phyloP scores from a whole-genome alignment of 2,113 vertebrate genomes.

The Notarius quadriscutis region DNA sequence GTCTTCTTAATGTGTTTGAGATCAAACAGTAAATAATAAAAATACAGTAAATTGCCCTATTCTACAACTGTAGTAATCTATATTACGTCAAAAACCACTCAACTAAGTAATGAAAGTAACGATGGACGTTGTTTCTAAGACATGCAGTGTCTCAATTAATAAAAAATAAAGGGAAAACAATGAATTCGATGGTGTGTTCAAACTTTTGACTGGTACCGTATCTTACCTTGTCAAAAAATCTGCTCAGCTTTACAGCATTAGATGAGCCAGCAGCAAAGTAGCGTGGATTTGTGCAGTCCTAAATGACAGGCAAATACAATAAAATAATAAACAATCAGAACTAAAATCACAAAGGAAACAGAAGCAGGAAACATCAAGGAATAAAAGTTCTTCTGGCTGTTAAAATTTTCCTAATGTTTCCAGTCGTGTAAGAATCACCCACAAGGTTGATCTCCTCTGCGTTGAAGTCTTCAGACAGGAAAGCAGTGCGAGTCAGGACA shows the following conservation, averaged over 20 bases:
- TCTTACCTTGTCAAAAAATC: slow-evolving; percentile 98
- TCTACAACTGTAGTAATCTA: no score
- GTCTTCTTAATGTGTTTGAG: no score
- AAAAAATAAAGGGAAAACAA: no score
- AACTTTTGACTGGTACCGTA: no score
- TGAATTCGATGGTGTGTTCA: no score
- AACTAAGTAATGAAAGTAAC: no score
- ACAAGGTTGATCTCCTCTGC: slow-evolving; percentile 98
- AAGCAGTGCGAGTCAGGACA: slow-evolving; percentile 90
- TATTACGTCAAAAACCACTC: no score
- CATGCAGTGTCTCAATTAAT: no score
- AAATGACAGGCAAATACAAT: slow-evolving; percentile 39
- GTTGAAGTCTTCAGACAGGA: slow-evolving; percentile 96
- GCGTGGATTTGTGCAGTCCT: slow-evolving; percentile 94
- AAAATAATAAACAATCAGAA: not conserved
- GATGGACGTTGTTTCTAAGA: no score
- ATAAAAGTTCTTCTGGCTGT: not conserved
- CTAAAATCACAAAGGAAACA: not conserved
- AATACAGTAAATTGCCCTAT: no score
- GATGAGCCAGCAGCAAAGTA: slow-evolving; percentile 94
- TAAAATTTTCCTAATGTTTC: not conserved
- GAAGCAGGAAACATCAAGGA: not conserved
- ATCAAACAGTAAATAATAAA: no score
- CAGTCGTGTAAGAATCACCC: slow-evolving; percentile 45
- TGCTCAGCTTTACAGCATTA: slow-evolving; percentile 94